A percentile compares a stretch with the other conserved stretches of the same genome.
Conservation (phyloP, 2,888 invertebrate genomes). For the Parascotia fuliginaria region DNA sequence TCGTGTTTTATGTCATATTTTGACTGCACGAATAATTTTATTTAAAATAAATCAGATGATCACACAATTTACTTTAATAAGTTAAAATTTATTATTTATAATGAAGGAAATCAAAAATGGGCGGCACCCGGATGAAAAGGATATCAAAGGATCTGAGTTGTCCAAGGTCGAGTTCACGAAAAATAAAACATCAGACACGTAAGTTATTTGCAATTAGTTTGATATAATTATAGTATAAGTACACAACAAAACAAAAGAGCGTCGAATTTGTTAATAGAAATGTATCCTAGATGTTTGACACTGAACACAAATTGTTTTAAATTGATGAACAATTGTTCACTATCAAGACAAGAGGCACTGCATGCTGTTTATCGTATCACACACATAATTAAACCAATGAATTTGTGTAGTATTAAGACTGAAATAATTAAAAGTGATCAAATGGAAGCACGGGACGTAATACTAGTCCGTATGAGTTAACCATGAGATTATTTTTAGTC, state of each 20-base stretch:
- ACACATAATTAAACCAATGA: constrained; percentile 11
- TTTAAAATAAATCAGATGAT: too few relatives aligned
- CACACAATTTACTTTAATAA: neutral
- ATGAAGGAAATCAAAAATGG: constrained; percentile 52
- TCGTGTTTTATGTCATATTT: constrained; percentile 2
- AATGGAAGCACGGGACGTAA: neutral
- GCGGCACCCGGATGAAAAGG: constrained; percentile 44
- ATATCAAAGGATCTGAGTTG: constrained; percentile 39
- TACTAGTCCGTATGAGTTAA: constrained; percentile 4
- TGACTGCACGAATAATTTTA: constrained; percentile 6
- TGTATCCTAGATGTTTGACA: constrained; percentile 18
- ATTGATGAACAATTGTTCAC: constrained; percentile 27
- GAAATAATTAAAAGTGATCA: constrained; percentile 14
- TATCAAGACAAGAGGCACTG: constrained; percentile 8
- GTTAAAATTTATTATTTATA: constrained; percentile 29
- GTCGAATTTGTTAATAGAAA: constrained; percentile 4
- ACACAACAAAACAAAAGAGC: neutral
- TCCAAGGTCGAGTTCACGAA: constrained; percentile 40
- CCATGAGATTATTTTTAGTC: constrained; percentile 34
- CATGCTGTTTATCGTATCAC: constrained; percentile 8
- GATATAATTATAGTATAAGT: neutral
- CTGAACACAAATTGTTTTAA: constrained; percentile 38
- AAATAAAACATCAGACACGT: constrained; percentile 45
- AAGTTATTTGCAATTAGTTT: constrained; percentile 25
- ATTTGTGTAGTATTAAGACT: constrained; percentile 4